Evolutionary conservation across 2,113 vertebrate species (phyloP), one percentile per base, ranked within the genome.

Genomic region (Microcebus jonahi): DNA sequence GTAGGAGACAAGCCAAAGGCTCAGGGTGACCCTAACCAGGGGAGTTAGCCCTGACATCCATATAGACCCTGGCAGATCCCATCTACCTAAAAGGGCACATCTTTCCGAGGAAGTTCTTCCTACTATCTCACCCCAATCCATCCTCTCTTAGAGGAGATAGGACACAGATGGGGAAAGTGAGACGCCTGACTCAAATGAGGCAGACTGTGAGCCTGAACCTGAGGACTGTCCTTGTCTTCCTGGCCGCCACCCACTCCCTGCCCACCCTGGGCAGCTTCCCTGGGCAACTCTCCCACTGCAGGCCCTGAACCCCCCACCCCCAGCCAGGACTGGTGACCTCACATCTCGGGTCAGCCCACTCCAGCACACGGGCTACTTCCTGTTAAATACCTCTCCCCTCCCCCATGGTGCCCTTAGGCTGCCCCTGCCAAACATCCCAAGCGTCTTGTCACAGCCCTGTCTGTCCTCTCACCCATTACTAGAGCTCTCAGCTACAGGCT

Each of bases 1-100:
- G 73, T 21, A 87, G 70, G 97, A 90, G 93, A 97, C 67, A 94
- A 94, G 65, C 81, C 53, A 96, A 39, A 93, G 93, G 59, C n/a
- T 95, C 86, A 95, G 91, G 57, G 23, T 87, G 86, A 70, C 55
- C 73, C 83, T 83, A 55, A 77, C 50, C 34, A 39, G 83, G 55
- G 50, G 18, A 6, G 27, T 57, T 34, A 79, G 15, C 36, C 67
- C 59, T 29, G 1, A 15, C n/a, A 85, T 71, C 59, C 53, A 17
- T 8, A 27, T 4, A 91, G 90, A 93, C 57, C 61, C 73, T 23
- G 9, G 29, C 17, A 79, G 57, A 68, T 6, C 42, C 61, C 18
- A 39, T 53, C 39, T 36, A 90, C 53, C 88, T 90, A 63, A 79
- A 63, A 84, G 31, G n/a, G 27, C 14, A 36, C 29, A 71, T 79